Evolutionary conservation across 1,140 invertebrate species (phyloP).

Genomic region (Drosophila sechellia): DNA sequence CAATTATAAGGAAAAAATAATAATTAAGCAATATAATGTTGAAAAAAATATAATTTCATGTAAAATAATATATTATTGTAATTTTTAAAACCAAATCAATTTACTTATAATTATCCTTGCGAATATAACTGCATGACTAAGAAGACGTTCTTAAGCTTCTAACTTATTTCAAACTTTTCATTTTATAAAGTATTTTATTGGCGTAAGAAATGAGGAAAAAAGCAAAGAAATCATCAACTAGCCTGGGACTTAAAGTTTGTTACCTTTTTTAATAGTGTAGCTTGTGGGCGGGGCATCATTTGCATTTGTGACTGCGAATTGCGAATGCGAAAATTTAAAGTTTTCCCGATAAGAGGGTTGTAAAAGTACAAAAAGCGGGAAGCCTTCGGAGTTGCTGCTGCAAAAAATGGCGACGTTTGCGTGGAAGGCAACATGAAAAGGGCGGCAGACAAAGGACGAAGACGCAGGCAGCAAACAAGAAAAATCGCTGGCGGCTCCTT

Average conservation of each 20-base stretch:
- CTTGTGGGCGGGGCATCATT: slow-evolving; percentile 62
- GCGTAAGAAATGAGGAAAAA: no score
- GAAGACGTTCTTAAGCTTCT: no score
- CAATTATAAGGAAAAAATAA: neutral
- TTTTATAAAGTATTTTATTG: no score
- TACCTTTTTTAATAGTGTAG: slow-evolving; percentile 27
- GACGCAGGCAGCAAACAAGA: slow-evolving; percentile 70
- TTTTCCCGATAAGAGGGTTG: slow-evolving; percentile 79
- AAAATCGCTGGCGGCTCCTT: slow-evolving; percentile 72
- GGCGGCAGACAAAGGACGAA: slow-evolving; percentile 76
- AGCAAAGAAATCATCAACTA: no score
- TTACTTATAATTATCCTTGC: no score
- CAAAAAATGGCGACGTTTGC: slow-evolving; percentile 76
- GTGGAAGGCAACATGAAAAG: slow-evolving; percentile 67
- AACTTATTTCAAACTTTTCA: no score
- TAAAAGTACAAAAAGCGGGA: slow-evolving; percentile 68
- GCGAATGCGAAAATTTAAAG: slow-evolving; percentile 81
- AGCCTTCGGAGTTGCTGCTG: slow-evolving; percentile 32
- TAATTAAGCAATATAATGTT: neutral
- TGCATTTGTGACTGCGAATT: slow-evolving; percentile 79
- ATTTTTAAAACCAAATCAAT: no score
- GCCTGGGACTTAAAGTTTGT: no score
- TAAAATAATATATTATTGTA: no score
- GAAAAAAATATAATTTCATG: no score
- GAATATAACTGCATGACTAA: no score